Evolutionary conservation across 2,888 invertebrate genomes (phyloP).

Genomic region (Linnaemya tessellans): DNA sequence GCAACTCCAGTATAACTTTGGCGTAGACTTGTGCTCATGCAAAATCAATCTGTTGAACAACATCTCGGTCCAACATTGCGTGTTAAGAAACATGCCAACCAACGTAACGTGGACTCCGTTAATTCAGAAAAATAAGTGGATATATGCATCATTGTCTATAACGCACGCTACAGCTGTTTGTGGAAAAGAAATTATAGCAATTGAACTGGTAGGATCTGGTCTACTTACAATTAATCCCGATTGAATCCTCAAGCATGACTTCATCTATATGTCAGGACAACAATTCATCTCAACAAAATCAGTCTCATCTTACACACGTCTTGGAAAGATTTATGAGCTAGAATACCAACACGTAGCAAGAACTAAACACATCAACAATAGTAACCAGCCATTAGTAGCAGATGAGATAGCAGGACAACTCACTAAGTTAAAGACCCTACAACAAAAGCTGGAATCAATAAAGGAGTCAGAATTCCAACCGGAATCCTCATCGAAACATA

Average conservation of each 20-base stretch:
- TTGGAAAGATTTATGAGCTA: neutral
- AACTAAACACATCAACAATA: no score
- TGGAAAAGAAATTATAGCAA: conserved; percentile 3
- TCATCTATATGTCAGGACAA: no score
- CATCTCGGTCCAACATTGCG: neutral
- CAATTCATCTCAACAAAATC: no score
- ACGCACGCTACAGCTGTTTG: conserved; percentile 15
- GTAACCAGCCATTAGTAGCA: no score
- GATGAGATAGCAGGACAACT: no score
- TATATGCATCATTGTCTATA: neutral
- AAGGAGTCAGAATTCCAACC: no score
- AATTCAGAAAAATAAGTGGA: neutral
- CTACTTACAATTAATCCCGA: no score
- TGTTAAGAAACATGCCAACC: neutral
- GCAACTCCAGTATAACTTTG: conserved; percentile 6
- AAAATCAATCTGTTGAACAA: conserved; percentile 9
- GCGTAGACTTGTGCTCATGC: neutral
- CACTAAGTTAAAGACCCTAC: no score
- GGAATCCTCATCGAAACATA: no score
- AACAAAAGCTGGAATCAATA: no score
- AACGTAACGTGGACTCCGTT: neutral
- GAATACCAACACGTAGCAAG: neutral
- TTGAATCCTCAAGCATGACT: no score
- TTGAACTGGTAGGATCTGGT: neutral
- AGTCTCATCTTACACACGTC: neutral